Evolutionary conservation across 2,888 invertebrate genomes (phyloP).

Genomic region (Onthophagus sagittarius): DNA sequence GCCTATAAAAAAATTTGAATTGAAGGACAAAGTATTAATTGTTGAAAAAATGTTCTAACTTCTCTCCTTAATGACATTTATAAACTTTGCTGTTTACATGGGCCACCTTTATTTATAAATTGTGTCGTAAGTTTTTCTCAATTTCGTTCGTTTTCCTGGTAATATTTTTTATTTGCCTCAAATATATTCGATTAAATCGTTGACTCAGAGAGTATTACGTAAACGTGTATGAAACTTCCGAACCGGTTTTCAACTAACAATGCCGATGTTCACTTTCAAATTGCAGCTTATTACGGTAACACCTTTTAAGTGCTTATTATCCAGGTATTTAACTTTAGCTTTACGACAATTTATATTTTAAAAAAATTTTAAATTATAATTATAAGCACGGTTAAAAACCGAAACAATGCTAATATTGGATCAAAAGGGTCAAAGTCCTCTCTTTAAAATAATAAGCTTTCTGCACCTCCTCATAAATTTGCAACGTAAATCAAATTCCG

Average conservation of each 20-base stretch:
- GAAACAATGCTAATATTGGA: too few relatives aligned
- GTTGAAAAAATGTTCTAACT: too few relatives aligned
- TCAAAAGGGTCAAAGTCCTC: not conserved
- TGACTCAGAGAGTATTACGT: not conserved
- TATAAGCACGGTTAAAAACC: too few relatives aligned
- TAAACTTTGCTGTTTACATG: too few relatives aligned
- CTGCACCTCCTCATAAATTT: not conserved
- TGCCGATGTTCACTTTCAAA: not conserved
- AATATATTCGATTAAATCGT: not conserved
- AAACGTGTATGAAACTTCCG: not conserved
- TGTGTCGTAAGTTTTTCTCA: too few relatives aligned
- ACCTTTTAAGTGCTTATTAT: not conserved
- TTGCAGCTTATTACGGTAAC: not conserved
- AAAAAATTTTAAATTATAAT: too few relatives aligned
- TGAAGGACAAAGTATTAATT: too few relatives aligned
- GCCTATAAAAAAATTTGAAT: too few relatives aligned
- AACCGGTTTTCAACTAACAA: not conserved
- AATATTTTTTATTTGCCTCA: not conserved
- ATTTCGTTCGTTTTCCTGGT: too few relatives aligned
- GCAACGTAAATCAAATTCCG: not conserved
- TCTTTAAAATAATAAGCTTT: not conserved
- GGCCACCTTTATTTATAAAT: too few relatives aligned
- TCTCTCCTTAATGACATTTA: too few relatives aligned
- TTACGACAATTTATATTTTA: too few relatives aligned
- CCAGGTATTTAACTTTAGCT: not conserved